Conservation (phyloP, 2,113 vertebrate species). For the Psammodynastes pulverulentus region DNA sequence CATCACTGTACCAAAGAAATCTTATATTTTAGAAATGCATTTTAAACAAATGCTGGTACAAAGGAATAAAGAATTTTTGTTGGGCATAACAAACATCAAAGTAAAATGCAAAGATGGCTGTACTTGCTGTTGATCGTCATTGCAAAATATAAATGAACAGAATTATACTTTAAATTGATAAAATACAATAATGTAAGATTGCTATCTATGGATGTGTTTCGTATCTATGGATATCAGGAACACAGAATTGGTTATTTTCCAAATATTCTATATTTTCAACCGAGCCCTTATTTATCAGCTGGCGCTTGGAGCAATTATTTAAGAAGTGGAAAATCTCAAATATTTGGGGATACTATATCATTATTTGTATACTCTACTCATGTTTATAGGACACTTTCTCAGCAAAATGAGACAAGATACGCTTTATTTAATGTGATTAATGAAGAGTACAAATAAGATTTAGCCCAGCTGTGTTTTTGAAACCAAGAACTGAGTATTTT, state of each 20-base stretch:
- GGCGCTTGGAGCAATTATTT: slow-evolving; percentile 52
- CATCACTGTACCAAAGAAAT: neutral
- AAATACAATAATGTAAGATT: slow-evolving; percentile 59
- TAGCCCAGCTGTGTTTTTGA: slow-evolving; percentile 40
- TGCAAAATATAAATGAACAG: slow-evolving; percentile 60
- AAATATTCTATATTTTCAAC: slow-evolving; percentile 68
- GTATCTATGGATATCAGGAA: slow-evolving; percentile 68
- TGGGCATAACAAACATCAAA: slow-evolving; percentile 11
- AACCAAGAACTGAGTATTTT: slow-evolving; percentile 56
- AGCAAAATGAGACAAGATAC: slow-evolving; percentile 55
- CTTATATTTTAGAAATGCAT: neutral
- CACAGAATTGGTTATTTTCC: slow-evolving; percentile 69
- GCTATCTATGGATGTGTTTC: slow-evolving; percentile 71
- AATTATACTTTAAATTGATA: slow-evolving; percentile 66
- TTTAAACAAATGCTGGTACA: slow-evolving; percentile 29
- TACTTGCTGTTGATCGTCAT: slow-evolving; percentile 48
- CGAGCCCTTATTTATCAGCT: slow-evolving; percentile 67
- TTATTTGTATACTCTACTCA: slow-evolving; percentile 63
- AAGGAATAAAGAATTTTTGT: slow-evolving; percentile 25
- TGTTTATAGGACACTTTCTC: slow-evolving; percentile 57
- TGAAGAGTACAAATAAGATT: slow-evolving; percentile 43
- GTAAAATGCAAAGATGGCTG: slow-evolving; percentile 42
- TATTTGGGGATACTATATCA: slow-evolving; percentile 64
- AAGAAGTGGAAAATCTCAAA: slow-evolving; percentile 63
- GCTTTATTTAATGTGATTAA: slow-evolving; percentile 55